phyloP scores from a whole-genome alignment of 2,888 invertebrate species.

The Cheilosia soror region DNA sequence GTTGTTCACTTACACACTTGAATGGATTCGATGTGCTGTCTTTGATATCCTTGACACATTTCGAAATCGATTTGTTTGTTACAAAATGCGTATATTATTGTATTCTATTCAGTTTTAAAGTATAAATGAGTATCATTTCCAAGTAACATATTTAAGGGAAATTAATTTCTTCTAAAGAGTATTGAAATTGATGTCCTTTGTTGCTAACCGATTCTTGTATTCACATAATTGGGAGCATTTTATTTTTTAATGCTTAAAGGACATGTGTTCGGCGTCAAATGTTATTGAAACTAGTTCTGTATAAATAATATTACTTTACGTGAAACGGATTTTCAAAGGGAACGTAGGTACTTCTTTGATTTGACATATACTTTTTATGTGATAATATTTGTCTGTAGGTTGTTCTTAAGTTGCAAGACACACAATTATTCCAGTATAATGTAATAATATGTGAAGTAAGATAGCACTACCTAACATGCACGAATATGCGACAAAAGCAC shows the following conservation, averaged over 20 bases:
- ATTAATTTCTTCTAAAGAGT: conserved; percentile 34
- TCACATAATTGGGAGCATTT: conserved; percentile 33
- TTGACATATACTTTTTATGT: too few species aligned
- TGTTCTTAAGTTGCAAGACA: too few species aligned
- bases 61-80: conserved; percentile 67
- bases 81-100: conserved; percentile 61
- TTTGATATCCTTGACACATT: conserved; percentile 73
- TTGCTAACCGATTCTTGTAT: conserved; percentile 48
- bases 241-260: conserved; percentile 16
- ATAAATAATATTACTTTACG: conserved; percentile 27
- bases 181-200: conserved; percentile 55
- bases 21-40: conserved; percentile 71
- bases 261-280: conserved; percentile 56
- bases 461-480: too few species aligned
- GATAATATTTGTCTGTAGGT: too few species aligned
- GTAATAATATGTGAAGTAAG: too few species aligned
- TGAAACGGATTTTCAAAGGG: neutral
- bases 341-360: neutral
- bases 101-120: conserved; percentile 24
- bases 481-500: too few species aligned
- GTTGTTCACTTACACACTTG: conserved; percentile 49
- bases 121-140: conserved; percentile 23
- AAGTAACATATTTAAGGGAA: conserved; percentile 20
- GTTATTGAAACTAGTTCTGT: conserved; percentile 48
- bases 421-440: too few species aligned